A percentile compares a stretch with the other conserved stretches of the same genome.
phyloP scores from a whole-genome alignment of 2,113 vertebrate species.

The Porphyrio hochstetteri region DNA sequence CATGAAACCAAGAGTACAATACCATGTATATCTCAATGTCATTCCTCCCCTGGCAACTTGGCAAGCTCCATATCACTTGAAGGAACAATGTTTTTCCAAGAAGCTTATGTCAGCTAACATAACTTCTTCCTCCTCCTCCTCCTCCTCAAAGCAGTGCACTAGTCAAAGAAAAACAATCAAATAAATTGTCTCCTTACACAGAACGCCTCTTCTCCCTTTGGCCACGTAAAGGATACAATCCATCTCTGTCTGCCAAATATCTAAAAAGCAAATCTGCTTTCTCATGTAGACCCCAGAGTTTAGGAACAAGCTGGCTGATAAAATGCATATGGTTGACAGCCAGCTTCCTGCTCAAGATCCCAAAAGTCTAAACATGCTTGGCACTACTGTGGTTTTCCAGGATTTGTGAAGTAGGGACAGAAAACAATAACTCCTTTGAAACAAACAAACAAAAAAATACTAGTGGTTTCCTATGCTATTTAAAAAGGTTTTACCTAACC shows the following conservation, averaged over 20 bases:
- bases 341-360: neutral
- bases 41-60: neutral
- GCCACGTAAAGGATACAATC: neutral
- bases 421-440: neutral
- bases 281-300: neutral
- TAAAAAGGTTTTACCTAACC: neutral
- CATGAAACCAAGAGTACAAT: rapidly evolving
- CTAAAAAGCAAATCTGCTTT: conserved; percentile 34
- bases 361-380: neutral
- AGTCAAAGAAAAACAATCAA: neutral
- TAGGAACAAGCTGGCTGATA: neutral
- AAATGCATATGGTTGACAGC: neutral
- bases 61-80: neutral
- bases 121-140: neutral
- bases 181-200: neutral
- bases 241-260: neutral
- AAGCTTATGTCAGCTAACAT: neutral
- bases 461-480: neutral
- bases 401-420: neutral
- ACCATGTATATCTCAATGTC: neutral
- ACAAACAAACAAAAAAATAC: neutral
- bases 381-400: neutral
- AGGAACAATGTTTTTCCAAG: neutral
- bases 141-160: neutral
- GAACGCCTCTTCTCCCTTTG: neutral